A percentile compares a stretch with the other conserved stretches of the same genome.
phyloP scores from a whole-genome alignment of 2,113 vertebrate genomes.

The Microcebus griseorufus region DNA sequence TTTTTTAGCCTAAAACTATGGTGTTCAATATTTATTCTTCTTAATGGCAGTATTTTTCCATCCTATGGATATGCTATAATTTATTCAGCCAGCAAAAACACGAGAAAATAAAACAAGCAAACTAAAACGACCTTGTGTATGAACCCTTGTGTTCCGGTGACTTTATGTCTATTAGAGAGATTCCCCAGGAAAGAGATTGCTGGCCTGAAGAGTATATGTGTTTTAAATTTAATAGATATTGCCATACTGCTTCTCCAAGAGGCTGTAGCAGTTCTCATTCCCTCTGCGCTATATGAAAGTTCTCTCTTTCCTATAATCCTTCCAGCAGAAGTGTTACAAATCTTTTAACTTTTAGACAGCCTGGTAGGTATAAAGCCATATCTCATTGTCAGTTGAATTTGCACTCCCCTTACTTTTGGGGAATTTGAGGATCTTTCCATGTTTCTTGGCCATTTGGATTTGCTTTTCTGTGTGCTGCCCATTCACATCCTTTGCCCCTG shows the following conservation, averaged over 20 bases:
- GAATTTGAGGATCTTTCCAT: not conserved
- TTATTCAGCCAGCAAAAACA: not conserved
- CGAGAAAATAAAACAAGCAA: not conserved
- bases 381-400: not conserved
- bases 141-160: not conserved
- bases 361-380: not conserved
- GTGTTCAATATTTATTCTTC: not conserved
- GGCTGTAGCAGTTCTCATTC: not conserved
- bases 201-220: not conserved
- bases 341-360: not conserved
- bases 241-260: not conserved
- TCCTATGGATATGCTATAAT: not conserved
- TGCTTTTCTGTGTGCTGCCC: not conserved
- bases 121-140: not conserved
- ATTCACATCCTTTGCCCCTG: not conserved
- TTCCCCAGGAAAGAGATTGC: not conserved
- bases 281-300: not conserved
- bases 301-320: not conserved
- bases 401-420: not conserved
- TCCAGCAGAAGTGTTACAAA: not conserved
- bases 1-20: too few relatives aligned
- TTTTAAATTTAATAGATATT: not conserved
- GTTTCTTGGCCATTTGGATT: not conserved
- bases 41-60: not conserved
- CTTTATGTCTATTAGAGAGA: not conserved